Conservation (phyloP, 2,888 invertebrate species). For the Tuberolachnus salignus region DNA sequence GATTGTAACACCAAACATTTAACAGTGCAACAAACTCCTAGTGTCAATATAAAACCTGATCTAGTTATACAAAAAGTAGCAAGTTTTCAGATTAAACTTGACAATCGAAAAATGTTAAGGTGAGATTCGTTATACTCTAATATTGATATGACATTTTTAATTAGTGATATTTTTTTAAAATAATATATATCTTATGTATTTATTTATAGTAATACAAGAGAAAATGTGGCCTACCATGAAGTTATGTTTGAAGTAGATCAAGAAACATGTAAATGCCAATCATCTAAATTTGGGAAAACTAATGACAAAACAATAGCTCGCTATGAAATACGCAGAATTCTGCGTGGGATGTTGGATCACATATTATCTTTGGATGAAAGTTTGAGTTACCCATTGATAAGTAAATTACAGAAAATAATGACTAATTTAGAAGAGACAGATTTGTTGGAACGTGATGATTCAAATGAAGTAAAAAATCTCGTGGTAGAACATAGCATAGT, state of each 20-base stretch:
- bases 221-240: slow-evolving; percentile 26
- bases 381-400: not conserved
- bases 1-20: slow-evolving; percentile 10
- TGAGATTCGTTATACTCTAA: not conserved
- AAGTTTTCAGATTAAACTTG: slow-evolving; percentile 34
- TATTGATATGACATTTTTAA: not conserved
- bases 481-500: slow-evolving; percentile 15
- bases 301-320: slow-evolving; percentile 19
- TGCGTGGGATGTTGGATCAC: slow-evolving; percentile 22
- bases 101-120: not conserved
- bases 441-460: not conserved
- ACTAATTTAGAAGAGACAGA: not conserved
- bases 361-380: not conserved
- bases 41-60: slow-evolving; percentile 37
- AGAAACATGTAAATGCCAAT: slow-evolving; percentile 27
- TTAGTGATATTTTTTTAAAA: not conserved
- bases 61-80: slow-evolving; percentile 30
- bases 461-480: slow-evolving; percentile 26
- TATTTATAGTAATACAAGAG: slow-evolving; percentile 12
- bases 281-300: not conserved
- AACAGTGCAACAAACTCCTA: not conserved
- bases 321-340: slow-evolving; percentile 22
- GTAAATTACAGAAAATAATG: slow-evolving; percentile 8
- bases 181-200: no score
- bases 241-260: slow-evolving; percentile 15